phyloP scores from a whole-genome alignment of 2,113 vertebrate genomes.

The Hiodon tergisus region DNA sequence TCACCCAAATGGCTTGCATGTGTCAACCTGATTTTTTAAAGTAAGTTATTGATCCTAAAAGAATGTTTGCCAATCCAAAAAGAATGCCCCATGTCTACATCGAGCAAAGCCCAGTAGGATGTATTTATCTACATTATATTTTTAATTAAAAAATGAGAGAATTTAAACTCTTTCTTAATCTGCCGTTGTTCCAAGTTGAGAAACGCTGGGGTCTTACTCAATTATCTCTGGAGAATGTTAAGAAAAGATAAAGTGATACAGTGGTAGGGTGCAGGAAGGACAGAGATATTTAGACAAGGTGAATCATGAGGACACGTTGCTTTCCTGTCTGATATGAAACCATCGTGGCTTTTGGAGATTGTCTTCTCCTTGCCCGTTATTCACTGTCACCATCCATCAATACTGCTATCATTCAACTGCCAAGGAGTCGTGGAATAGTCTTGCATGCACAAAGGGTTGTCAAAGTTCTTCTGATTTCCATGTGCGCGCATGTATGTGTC shows the following conservation, averaged over 20 bases:
- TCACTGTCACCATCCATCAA: slow-evolving; percentile 8
- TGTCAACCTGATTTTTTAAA: not conserved
- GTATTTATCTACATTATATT: not conserved
- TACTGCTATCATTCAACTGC: not conserved
- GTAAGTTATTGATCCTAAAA: not conserved
- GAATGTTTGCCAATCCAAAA: not conserved
- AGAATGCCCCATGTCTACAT: too few relatives aligned
- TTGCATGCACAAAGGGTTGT: not conserved
- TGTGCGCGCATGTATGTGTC: too few relatives aligned
- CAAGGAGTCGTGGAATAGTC: not conserved
- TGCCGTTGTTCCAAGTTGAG: not conserved
- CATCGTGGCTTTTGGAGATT: not conserved
- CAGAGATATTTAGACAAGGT: not conserved
- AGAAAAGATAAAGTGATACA: not conserved
- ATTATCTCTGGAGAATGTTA: not conserved
- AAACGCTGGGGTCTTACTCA: not conserved
- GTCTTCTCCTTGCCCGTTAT: slow-evolving; percentile 3
- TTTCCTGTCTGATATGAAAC: not conserved
- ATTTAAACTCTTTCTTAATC: too few relatives aligned
- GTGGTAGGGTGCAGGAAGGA: not conserved
- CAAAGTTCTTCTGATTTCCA: too few relatives aligned
- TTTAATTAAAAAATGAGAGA: not conserved
- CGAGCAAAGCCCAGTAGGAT: not conserved
- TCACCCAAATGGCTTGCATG: not conserved
- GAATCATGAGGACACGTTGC: slow-evolving; percentile 4